These are phyloP conservation scores for Cryptotis parvus DNA, from an alignment of 2,113 vertebrate genomes.

Conservation along the genomic window DNA sequence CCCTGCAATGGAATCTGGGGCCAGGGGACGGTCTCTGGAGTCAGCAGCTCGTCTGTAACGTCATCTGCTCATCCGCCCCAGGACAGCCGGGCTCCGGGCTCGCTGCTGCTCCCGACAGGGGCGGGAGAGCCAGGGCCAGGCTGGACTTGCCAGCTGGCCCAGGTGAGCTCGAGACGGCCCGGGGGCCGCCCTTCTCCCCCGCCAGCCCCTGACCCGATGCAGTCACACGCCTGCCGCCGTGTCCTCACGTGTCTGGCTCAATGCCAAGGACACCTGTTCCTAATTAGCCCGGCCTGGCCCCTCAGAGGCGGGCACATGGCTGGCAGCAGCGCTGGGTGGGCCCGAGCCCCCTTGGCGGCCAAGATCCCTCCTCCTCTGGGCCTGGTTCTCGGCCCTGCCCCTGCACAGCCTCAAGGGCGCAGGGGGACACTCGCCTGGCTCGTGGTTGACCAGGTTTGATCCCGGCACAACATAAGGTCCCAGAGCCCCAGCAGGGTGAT, in stretches of 20 bases:
- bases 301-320: too few relatives aligned
- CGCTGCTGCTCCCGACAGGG: background rate
- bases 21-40: conserved; percentile 55
- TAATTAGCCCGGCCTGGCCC: conserved; percentile 74
- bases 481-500: too few relatives aligned
- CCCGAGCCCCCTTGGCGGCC: too few relatives aligned
- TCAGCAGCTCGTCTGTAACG: conserved; percentile 65
- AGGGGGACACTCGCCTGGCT: too few relatives aligned
- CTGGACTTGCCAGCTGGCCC: background rate
- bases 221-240: too few relatives aligned
- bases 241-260: conserved; percentile 50
- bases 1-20: conserved; percentile 57
- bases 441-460: too few relatives aligned
- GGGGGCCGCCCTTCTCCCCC: background rate
- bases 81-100: conserved; percentile 49
- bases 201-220: too few relatives aligned
- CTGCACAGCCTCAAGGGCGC: too few relatives aligned
- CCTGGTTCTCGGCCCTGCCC: background rate
- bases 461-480: too few relatives aligned
- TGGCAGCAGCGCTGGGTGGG: too few relatives aligned
- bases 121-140: background rate
- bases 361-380: background rate
- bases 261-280: conserved; percentile 85
- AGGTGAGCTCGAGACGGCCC: background rate
- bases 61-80: conserved; percentile 44